A percentile compares a stretch with the other conserved stretches of the same genome.
phyloP scores from a whole-genome alignment of 2,113 vertebrate genomes.

The Microcebus jonahi region DNA sequence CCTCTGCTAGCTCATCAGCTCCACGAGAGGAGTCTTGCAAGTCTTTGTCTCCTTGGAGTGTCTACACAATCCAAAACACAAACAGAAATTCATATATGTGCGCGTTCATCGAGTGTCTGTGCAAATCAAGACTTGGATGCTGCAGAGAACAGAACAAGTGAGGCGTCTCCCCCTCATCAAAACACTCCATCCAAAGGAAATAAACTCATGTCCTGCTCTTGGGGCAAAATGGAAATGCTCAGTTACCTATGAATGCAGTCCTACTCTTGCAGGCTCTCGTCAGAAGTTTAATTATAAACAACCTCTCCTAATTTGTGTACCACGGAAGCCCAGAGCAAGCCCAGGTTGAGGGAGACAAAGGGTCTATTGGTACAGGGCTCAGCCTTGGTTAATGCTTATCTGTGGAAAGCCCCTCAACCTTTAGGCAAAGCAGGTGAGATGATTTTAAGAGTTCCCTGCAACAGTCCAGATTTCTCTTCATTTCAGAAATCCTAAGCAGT shows the following conservation, averaged over 20 bases:
- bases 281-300: background rate
- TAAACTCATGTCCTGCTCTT: background rate
- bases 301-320: background rate
- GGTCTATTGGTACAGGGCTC: background rate
- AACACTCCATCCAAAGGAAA: background rate
- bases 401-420: background rate
- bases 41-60: background rate
- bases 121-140: background rate
- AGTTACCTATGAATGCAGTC: background rate
- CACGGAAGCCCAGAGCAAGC: background rate
- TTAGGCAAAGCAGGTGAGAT: background rate
- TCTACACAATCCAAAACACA: background rate
- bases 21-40: background rate
- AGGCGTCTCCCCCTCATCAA: background rate
- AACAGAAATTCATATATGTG: background rate
- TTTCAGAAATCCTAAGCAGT: background rate
- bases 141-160: background rate
- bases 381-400: background rate
- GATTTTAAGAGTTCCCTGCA: background rate
- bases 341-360: background rate
- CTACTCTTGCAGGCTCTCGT: background rate
- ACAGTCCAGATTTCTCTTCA: background rate
- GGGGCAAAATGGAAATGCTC: background rate
- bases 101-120: background rate
- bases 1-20: background rate